phyloP scores from a whole-genome alignment of 2,113 vertebrate species.

The Butastur rufipennis region DNA sequence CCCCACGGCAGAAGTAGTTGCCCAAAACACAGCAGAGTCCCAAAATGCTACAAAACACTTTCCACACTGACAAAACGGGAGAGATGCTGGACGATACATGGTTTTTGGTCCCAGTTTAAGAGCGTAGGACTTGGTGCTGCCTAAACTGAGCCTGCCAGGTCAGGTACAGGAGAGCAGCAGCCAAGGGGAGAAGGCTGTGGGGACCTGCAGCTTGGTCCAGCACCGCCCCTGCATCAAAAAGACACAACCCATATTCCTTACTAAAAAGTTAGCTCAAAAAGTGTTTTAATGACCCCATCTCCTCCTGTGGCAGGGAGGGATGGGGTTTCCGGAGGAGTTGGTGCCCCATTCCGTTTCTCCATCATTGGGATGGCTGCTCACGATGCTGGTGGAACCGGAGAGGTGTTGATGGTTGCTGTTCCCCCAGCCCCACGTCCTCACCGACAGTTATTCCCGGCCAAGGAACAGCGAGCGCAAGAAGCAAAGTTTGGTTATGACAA shows the following conservation, averaged over 20 bases:
- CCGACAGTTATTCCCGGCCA: neutral
- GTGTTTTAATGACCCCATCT: neutral
- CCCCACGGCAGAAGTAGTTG: rapidly evolving
- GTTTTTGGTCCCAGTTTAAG: neutral
- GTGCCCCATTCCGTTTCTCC: no score
- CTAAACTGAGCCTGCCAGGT: no score
- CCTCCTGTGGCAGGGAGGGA: neutral
- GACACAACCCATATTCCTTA: no score
- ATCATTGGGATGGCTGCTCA: rapidly evolving
- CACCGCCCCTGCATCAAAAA: neutral
- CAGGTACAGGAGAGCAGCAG: no score
- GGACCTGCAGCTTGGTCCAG: neutral
- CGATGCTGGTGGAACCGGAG: rapidly evolving
- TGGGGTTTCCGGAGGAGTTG: neutral
- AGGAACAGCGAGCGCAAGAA: neutral
- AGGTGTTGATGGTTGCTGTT: neutral
- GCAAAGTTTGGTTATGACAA: no score
- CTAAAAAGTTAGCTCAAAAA: no score
- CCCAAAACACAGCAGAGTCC: rapidly evolving
- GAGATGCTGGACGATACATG: rapidly evolving
- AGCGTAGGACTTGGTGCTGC: no score
- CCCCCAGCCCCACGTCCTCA: no score
- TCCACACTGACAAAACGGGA: rapidly evolving
- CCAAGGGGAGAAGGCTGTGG: neutral
- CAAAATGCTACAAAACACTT: neutral